A percentile compares a stretch with the other conserved stretches of the same genome.
Conservation (phyloP, 1,140 invertebrate species). For the Trypoxylus dichotomus region DNA sequence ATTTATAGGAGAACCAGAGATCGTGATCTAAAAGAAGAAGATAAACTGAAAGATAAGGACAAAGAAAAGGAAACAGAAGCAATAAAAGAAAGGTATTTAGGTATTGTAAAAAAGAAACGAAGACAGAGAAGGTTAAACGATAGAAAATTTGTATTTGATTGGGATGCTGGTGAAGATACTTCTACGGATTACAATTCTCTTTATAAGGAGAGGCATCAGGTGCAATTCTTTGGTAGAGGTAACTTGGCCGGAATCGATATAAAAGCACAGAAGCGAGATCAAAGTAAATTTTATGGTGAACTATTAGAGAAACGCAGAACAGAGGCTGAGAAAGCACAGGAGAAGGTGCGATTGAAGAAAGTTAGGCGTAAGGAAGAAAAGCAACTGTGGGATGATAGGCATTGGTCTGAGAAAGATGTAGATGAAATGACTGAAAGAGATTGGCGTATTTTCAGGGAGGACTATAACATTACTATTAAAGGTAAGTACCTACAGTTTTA, state of each 20-base stretch:
- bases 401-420: conserved; percentile 95
- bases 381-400: conserved; percentile 97
- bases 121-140: conserved; percentile 92
- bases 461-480: conserved; percentile 99
- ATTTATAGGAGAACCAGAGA: conserved; percentile 41
- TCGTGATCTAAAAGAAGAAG: conserved; percentile 58
- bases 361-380: conserved; percentile 96
- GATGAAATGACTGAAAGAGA: conserved; percentile 98
- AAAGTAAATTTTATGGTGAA: conserved; percentile 98
- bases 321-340: conserved; percentile 96
- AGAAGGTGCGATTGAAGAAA: conserved; percentile 91
- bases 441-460: conserved; percentile 99
- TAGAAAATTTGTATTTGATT: conserved; percentile 99
- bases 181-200: conserved; percentile 96
- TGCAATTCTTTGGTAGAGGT: conserved; percentile 97
- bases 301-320: conserved; percentile 93
- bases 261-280: conserved; percentile 95
- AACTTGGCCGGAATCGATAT: conserved; percentile 98
- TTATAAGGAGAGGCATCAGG: conserved; percentile 94
- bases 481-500: conserved; percentile 50
- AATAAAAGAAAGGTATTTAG: conserved; percentile 94
- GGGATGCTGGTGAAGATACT: conserved; percentile 98
- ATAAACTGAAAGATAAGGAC: conserved; percentile 69
- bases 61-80: conserved; percentile 91
- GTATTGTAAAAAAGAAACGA: conserved; percentile 91